Percentiles rank a stretch among this genome's conserved stretches.
Evolutionary conservation across 53 echinoderm and acorn worm genomes (phyloP).

Genomic region (Zoroaster sp.): DNA sequence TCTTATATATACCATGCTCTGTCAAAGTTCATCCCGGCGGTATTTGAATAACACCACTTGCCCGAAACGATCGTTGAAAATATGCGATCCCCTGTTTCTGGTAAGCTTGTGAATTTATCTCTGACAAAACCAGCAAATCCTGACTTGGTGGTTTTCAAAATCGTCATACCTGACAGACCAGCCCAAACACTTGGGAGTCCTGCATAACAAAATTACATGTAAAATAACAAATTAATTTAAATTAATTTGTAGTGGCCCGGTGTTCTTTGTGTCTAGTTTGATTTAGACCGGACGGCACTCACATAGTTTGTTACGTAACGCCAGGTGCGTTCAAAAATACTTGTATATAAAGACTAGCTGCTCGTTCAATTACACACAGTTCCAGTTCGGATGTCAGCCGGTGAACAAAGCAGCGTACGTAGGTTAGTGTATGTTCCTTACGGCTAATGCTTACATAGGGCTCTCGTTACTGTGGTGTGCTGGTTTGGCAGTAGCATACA

Average conservation of each 20-base stretch:
- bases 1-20: conserved; percentile 70
- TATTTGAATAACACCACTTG: conserved; percentile 63
- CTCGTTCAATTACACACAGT: too few relatives aligned
- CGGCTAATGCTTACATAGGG: too few relatives aligned
- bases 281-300: too few relatives aligned
- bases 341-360: too few relatives aligned
- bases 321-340: too few relatives aligned
- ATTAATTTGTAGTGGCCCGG: not conserved
- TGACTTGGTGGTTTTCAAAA: conserved; percentile 77
- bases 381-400: too few relatives aligned
- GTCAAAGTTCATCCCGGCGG: conserved; percentile 62
- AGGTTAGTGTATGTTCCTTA: too few relatives aligned
- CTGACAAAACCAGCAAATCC: conserved; percentile 74
- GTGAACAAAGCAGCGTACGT: too few relatives aligned
- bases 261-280: too few relatives aligned
- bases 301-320: too few relatives aligned
- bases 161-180: conserved; percentile 68
- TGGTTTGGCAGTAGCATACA: too few relatives aligned
- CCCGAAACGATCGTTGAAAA: conserved; percentile 63
- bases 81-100: conserved; percentile 65
- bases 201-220: not conserved
- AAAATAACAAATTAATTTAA: not conserved
- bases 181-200: conserved; percentile 58
- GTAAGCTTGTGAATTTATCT: conserved; percentile 71
- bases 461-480: too few relatives aligned